Conservation (phyloP, 2,113 vertebrate species). For the Dicaeum eximium region DNA sequence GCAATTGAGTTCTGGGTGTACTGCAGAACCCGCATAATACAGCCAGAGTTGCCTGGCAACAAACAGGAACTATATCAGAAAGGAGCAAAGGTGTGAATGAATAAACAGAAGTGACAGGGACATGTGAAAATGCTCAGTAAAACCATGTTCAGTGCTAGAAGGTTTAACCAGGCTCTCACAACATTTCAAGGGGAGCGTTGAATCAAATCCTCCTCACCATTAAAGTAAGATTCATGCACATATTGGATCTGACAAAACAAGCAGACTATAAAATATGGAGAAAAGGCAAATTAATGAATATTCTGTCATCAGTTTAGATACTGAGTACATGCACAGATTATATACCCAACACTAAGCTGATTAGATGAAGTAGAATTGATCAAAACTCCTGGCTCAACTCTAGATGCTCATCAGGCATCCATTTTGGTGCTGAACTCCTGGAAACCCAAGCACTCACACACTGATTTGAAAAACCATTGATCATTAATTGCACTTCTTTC, state of each 20-base stretch:
- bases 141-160: neutral
- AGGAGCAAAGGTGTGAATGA: conserved; percentile 55
- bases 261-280: neutral
- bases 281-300: neutral
- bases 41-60: conserved; percentile 75
- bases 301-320: neutral
- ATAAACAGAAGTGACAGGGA: conserved; percentile 44
- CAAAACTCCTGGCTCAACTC: neutral
- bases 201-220: neutral
- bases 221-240: neutral
- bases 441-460: neutral
- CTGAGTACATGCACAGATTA: neutral
- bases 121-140: conserved; percentile 14
- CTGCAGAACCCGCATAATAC: conserved; percentile 42
- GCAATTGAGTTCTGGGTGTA: conserved; percentile 17
- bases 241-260: neutral
- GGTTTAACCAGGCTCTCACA: neutral
- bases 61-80: conserved; percentile 49
- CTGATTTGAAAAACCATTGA: neutral
- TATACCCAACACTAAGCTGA: neutral
- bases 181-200: neutral
- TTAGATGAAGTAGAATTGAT: neutral
- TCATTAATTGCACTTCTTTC: neutral
- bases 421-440: neutral
- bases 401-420: neutral